Evolutionary conservation across 2,113 vertebrate genomes (phyloP).

Genomic region (Hepsetus odoe): DNA sequence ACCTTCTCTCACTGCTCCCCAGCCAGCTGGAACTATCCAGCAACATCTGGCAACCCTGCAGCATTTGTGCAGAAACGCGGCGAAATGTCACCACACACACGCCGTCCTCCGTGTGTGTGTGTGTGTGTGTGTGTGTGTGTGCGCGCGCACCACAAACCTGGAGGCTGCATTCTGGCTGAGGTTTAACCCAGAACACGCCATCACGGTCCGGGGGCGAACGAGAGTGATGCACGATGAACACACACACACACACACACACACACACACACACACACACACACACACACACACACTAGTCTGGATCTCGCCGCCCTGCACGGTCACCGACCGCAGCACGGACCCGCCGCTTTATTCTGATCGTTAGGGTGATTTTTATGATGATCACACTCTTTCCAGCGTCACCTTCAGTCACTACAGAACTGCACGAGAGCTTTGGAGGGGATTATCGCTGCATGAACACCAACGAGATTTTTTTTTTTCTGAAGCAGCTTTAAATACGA

Average conservation of each 20-base stretch:
- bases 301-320: background rate
- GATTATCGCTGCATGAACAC: background rate
- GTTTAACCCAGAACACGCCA: background rate
- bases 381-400: background rate
- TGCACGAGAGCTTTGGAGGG: background rate
- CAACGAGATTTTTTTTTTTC: no score
- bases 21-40: constrained; percentile 8
- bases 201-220: background rate
- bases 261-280: background rate
- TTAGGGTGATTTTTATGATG: background rate
- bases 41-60: constrained; percentile 5
- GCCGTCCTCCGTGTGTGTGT: no score
- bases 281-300: background rate
- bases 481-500: no score
- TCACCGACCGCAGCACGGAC: background rate
- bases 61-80: background rate
- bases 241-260: background rate
- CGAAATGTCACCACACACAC: background rate
- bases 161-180: background rate
- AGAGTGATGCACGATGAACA: background rate
- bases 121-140: background rate
- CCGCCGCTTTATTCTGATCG: background rate
- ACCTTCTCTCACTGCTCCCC: background rate
- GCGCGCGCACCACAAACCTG: background rate
- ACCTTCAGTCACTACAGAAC: constrained; percentile 29